Base-by-base conservation (phyloP, 1,140 invertebrate genomes). In the Hyphantria cunea region DNA sequence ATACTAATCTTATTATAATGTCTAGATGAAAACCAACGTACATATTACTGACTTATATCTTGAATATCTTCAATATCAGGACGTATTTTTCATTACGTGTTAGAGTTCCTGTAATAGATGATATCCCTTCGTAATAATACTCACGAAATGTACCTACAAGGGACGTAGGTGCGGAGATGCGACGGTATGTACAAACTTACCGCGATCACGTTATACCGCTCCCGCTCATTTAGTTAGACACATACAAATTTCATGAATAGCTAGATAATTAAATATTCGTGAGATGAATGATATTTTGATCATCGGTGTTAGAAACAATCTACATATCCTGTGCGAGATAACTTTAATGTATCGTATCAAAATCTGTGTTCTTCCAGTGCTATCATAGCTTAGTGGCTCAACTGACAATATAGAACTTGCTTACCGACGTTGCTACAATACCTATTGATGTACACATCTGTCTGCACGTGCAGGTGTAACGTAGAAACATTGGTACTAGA, bases 311-410 rank as follows among this genome's bases (percentile, higher is more conserved):
- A 83, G 80, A 76, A 79, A 84, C 70, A 76, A 74, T 67, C 69
- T 81, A 86, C 82, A 86, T 86, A 88, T 88, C 78, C 64, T 64
- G 56, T 56, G 9, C 14, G 45, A 66, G 49, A 54, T 78, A 67
- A 37, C 64, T 76, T 58, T 75, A 72, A 56, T 63, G 71, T 73
- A 76, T 72, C 68, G 78, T 67, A 64, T 81, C 55, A 63, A 81
- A 80, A 80, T 84, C 76, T 86, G 74, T 86, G 84, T 86, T 86
- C 84, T 88, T 88, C 84, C 85, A 86, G 66, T 74, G 75, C 78
- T 79, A 53, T 79, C 70, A 68, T 83, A 86, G 78, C 75, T 79
- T 80, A 80, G 74, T 55, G 49, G 74, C 71, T 83, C 68, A 76
- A 68, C 79, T 84, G 84, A 89, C 86, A 87, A 86, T 87, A 89